Evolutionary conservation across 2,888 invertebrate genomes (phyloP).

Genomic region (Fissipunctia ypsillon): DNA sequence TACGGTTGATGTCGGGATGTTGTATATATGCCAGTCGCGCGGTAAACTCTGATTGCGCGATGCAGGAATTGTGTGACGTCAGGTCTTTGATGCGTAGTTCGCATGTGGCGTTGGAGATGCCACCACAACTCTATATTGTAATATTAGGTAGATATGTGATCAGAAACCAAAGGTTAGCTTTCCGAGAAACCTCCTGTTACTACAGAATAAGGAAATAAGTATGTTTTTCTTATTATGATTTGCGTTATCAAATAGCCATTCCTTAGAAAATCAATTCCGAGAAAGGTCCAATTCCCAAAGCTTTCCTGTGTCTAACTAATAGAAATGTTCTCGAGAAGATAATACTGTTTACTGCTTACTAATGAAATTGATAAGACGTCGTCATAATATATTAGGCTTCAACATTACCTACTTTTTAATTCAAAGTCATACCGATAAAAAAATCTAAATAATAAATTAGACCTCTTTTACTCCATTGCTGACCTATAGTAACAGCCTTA

Average conservation of each 20-base stretch:
- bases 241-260: neutral
- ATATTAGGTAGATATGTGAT: neutral
- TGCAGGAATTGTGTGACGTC: too few species aligned
- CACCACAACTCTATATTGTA: neutral
- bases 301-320: neutral
- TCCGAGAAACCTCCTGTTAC: neutral
- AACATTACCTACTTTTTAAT: neutral
- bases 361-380: neutral
- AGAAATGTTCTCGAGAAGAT: neutral
- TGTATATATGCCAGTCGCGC: too few species aligned
- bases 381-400: neutral
- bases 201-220: neutral
- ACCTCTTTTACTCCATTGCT: too few species aligned
- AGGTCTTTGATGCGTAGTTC: too few species aligned
- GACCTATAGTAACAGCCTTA: too few species aligned
- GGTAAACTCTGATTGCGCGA: too few species aligned
- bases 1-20: too few species aligned
- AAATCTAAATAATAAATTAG: too few species aligned
- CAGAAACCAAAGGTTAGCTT: neutral
- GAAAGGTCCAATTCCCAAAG: slow-evolving; percentile 1
- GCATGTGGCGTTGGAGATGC: too few species aligned
- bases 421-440: too few species aligned
- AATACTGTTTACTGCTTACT: neutral
- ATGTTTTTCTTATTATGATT: neutral
- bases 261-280: slow-evolving; percentile 4